Evolutionary conservation across 1,140 invertebrate genomes (phyloP), one percentile per base, ranked within the genome.

Genomic region (Solenopsis fugax): DNA sequence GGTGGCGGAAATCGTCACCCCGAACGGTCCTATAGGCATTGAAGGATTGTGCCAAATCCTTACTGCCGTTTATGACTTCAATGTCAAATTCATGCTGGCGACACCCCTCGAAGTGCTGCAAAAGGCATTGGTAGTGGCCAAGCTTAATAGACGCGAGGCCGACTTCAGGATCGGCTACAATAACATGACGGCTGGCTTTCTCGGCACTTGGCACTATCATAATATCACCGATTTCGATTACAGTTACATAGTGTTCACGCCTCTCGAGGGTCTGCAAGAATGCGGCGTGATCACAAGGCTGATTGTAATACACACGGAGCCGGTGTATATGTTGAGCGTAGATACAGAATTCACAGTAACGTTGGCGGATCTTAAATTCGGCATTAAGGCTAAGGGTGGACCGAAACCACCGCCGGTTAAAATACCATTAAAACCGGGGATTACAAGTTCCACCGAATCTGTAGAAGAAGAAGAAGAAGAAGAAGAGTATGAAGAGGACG

Each of bases 141-240:
- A 97, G 93, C 92, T 97, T 29, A 95, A 92, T 73, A 95, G 96
- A 60, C 93, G 95, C 0, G 96, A 97, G 92, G 95, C 97, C 9
- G 97, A 98, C 91, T 97, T 98, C 90, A 95, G 97, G 56, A 93
- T 97, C 3, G 96, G 96, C 21, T 98, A 97, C 96, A 97, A 97
- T 73, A 96, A 96, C n/a, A 95, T 97, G 87, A 96, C 97, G 2
- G 95, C 97, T 50, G 98, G 97, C 41, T 97, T 98, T 88, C 96
- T 96, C 3, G 97, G 97, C 50, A 96, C 97, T 56, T 98, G 97
- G 97, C 96, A 97, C 80, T 97, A 96, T 92, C 94, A 95, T n/a
- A 96, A 96, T 56, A 89, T 96, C 0, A 96, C 96, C 5, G 96
- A 98, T 93, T 97, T 98, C 71, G 96, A 98, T 86, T 98, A 98